phyloP scores from a whole-genome alignment of 2,888 invertebrate species.

The Eupithecia inturbata region DNA sequence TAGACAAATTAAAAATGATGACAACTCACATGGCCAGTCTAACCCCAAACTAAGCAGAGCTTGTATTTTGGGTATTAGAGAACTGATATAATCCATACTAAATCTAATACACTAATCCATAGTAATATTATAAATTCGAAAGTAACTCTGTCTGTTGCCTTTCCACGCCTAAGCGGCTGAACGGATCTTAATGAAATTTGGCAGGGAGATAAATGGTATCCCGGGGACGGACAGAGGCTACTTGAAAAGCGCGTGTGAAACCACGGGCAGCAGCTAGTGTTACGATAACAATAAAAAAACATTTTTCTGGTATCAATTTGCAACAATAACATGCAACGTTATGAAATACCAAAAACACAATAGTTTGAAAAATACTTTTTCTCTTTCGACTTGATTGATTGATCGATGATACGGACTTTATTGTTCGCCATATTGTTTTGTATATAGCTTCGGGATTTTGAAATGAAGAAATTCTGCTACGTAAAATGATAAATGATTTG shows the following conservation, averaged over 20 bases:
- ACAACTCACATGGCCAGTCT: neutral
- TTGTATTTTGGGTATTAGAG: neutral
- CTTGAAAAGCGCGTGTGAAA: too few relatives aligned
- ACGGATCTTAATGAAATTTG: too few relatives aligned
- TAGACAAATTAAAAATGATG: neutral
- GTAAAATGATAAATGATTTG: conserved; percentile 42
- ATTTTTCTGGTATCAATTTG: conserved; percentile 6
- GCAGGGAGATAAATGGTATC: too few relatives aligned
- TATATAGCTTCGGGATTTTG: conserved; percentile 41
- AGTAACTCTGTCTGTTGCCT: too few relatives aligned
- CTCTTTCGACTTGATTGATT: conserved; percentile 47
- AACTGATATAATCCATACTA: too few relatives aligned
- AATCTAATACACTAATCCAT: too few relatives aligned
- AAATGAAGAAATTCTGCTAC: conserved; percentile 42
- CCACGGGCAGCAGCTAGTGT: too few relatives aligned
- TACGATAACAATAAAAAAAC: neutral
- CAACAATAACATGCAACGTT: conserved; percentile 30
- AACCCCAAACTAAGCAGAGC: neutral
- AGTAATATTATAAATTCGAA: too few relatives aligned
- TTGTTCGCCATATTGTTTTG: conserved; percentile 42
- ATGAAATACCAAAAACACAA: conserved; percentile 40
- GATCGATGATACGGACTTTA: conserved; percentile 47
- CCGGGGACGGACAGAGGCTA: too few relatives aligned
- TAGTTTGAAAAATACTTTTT: conserved; percentile 45
- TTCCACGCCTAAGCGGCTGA: too few relatives aligned